Evolutionary conservation across 2,113 vertebrate genomes (phyloP).

Genomic region (Calyptommatus sinebrachiatus): DNA sequence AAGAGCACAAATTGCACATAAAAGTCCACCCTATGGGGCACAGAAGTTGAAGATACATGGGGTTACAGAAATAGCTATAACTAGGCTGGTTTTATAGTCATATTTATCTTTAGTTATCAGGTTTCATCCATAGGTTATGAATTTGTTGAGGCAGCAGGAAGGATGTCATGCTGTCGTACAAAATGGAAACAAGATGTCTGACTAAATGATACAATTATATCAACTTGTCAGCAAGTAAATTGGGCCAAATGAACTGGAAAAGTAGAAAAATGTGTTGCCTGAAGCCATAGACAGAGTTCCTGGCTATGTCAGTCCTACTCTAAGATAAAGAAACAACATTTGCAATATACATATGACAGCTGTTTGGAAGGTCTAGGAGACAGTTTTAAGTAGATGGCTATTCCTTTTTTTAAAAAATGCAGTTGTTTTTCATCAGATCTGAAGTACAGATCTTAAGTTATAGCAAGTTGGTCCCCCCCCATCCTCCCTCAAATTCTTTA

Average conservation of each 20-base stretch:
- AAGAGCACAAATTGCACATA: background rate
- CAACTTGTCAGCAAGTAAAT: constrained; percentile 19
- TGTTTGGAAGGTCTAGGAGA: background rate
- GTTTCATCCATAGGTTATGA: background rate
- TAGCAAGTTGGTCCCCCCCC: background rate
- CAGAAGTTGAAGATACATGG: background rate
- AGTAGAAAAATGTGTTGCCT: background rate
- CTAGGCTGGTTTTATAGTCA: background rate
- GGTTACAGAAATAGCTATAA: background rate
- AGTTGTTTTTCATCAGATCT: constrained; percentile 10
- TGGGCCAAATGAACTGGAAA: constrained; percentile 18
- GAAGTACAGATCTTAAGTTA: background rate
- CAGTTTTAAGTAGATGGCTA: background rate
- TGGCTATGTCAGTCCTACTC: background rate
- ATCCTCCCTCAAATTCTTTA: too few species aligned
- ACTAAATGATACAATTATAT: background rate
- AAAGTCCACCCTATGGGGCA: background rate
- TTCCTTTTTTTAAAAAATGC: background rate
- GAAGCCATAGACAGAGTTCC: background rate
- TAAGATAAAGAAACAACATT: background rate
- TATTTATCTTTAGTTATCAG: background rate
- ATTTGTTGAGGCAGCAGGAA: background rate
- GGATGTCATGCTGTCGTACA: constrained; percentile 3
- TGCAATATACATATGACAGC: rapidly evolving
- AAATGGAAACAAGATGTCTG: background rate